Conservation (phyloP, 2,888 invertebrate species). For the Mystacides longicornis region DNA sequence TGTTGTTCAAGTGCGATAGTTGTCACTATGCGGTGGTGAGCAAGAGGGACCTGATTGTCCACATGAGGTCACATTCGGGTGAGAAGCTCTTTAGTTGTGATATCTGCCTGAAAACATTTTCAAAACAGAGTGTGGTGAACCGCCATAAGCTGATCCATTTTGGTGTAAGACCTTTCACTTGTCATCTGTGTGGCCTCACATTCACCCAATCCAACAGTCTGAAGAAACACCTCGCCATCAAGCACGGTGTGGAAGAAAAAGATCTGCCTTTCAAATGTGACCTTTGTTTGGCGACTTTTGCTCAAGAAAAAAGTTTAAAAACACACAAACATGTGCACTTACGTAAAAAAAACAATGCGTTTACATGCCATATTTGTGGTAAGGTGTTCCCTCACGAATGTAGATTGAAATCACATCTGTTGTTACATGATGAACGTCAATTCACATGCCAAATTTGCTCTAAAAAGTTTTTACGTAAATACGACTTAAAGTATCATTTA, state of each 20-base stretch:
- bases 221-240: not conserved
- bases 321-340: not conserved
- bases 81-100: constrained; percentile 1
- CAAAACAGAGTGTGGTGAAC: not conserved
- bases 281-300: not conserved
- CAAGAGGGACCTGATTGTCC: not conserved
- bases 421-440: not conserved
- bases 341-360: not conserved
- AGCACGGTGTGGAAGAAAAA: not conserved
- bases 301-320: constrained; percentile 5
- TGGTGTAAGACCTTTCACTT: not conserved
- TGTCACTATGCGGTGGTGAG: constrained; percentile 1
- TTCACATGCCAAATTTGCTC: not conserved
- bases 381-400: not conserved
- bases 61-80: constrained; percentile 1
- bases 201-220: not conserved
- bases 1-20: not conserved
- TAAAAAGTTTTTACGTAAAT: constrained; percentile 1
- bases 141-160: constrained; percentile 1
- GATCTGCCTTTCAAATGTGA: not conserved
- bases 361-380: constrained; percentile 1
- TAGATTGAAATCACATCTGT: not conserved
- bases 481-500: constrained; percentile 4
- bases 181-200: not conserved
- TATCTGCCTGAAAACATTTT: not conserved